Evolutionary conservation across 2,888 invertebrate genomes (phyloP).

Genomic region (Nycteola revayana): DNA sequence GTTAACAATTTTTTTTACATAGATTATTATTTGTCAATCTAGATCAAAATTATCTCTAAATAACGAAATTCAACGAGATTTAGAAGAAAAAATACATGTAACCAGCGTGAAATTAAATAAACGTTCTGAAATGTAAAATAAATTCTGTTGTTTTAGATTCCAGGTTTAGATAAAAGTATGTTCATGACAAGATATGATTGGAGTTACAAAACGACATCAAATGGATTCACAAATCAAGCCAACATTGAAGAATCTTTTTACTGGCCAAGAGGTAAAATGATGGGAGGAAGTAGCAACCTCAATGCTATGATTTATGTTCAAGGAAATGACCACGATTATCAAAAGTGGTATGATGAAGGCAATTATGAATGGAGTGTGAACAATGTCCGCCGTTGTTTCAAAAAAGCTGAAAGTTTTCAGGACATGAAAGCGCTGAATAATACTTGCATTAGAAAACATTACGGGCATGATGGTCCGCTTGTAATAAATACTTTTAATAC

Average conservation of each 20-base stretch:
- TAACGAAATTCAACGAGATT: too few species aligned
- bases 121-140: too few species aligned
- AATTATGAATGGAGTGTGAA: constrained; percentile 80
- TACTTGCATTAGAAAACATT: constrained; percentile 36
- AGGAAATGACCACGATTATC: constrained; percentile 74
- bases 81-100: too few species aligned
- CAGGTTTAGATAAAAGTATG: constrained; percentile 27
- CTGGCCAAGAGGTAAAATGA: constrained; percentile 84
- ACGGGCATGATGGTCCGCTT: constrained; percentile 70
- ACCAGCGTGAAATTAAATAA: too few species aligned
- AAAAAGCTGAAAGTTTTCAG: constrained; percentile 73
- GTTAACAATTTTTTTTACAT: too few species aligned
- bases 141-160: constrained; percentile 35
- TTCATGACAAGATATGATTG: constrained; percentile 84
- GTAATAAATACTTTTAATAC: constrained; percentile 65
- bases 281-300: constrained; percentile 81
- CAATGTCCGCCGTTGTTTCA: constrained; percentile 69
- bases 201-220: constrained; percentile 91
- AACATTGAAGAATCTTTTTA: constrained; percentile 46
- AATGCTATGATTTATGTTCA: constrained; percentile 82
- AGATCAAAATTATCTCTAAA: too few species aligned
- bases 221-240: constrained; percentile 87
- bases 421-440: constrained; percentile 34
- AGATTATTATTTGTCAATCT: too few species aligned
- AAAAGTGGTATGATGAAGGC: constrained; percentile 75